Base-by-base conservation (phyloP, 2,113 vertebrate genomes). In the Laticauda colubrina region DNA sequence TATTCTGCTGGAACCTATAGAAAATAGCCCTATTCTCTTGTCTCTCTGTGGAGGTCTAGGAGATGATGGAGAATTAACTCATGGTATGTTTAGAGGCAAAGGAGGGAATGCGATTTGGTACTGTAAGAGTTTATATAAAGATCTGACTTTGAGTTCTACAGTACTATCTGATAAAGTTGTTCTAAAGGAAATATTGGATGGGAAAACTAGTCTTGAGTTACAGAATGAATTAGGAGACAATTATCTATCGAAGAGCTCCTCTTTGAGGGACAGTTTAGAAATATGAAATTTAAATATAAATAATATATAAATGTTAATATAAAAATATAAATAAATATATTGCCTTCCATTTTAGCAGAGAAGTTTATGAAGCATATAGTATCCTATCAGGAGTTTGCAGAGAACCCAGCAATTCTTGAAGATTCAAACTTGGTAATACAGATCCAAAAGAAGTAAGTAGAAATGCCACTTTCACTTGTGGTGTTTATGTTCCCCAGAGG, bases 361-460 rank as follows among this genome's bases (percentile, higher is more conserved):
- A 98, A 97, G 94, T 99, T 99, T 93, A 93, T 95, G 96, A 97
- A 98, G 96, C 98, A 99, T 93, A 59, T 98, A 4, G 96, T 99
- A 91, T 98, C 98, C 59, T 99, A 98, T 94, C 97, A 98, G 94
- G 98, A 99, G 91, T 98, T 99, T 93, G 96, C 95, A 93, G 97
- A 97, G 94, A 99, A 99, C 92, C 99, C 99, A 20, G 98, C 98
- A 95, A 97, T 99, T 55, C 92, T 99, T 3, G 98, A 99, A 20
- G 98, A 99, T 94, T 99, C 98, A 0, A 99, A 98, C 95, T 97
- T 99, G 5, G 99, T 99, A 94, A 97, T 99, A 94, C 98, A 98
- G 96, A 98, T 99, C 95, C 98, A 99, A 91, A 97, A 98, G 69
- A 98, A 99, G 99, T 99, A 91, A 98, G 98, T 97, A 39, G 24